phyloP scores from a whole-genome alignment of 2,113 vertebrate genomes.

The Lonchura striata region DNA sequence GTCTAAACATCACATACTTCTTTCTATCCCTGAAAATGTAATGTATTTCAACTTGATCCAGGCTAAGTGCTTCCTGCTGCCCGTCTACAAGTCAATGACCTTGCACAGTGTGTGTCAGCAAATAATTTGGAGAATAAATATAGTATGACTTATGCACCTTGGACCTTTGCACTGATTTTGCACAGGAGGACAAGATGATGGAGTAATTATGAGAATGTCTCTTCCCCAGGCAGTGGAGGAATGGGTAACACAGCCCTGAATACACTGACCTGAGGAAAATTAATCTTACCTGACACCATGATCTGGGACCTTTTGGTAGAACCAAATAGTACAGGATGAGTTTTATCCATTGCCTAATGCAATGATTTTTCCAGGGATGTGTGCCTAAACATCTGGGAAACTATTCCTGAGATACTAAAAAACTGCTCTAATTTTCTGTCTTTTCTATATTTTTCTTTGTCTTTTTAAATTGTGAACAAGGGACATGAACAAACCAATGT shows the following conservation, averaged over 20 bases:
- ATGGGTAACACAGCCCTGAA: background rate
- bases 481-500: background rate
- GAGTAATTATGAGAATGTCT: background rate
- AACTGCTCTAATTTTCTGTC: background rate
- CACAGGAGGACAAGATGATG: background rate
- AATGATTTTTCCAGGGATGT: background rate
- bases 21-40: background rate
- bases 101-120: background rate
- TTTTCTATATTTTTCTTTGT: too few species aligned
- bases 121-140: background rate
- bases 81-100: background rate
- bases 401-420: background rate
- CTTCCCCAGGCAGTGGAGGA: background rate
- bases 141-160: background rate
- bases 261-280: background rate
- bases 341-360: background rate
- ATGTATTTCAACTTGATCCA: background rate
- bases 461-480: background rate
- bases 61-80: background rate
- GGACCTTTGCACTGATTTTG: background rate
- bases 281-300: accelerated
- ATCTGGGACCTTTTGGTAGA: background rate
- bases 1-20: accelerated
- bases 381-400: background rate
- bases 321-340: background rate